These are phyloP conservation scores for Urechis unicinctus DNA, from an alignment of 2,888 invertebrate species.

Conservation along the genomic window DNA sequence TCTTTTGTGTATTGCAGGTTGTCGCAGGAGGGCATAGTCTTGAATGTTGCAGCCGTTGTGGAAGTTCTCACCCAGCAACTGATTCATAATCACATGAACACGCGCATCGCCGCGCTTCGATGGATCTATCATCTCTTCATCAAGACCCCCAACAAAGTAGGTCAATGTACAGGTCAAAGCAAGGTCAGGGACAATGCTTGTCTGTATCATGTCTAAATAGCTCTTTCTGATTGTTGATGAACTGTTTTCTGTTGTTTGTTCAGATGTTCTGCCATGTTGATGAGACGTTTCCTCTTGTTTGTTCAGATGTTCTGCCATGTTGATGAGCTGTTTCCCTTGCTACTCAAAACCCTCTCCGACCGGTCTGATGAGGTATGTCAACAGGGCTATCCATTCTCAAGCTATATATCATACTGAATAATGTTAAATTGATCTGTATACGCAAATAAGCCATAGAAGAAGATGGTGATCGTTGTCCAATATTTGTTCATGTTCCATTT, in stretches of 20 bases:
- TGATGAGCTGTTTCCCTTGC: conserved; percentile 59
- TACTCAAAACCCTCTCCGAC: conserved; percentile 81
- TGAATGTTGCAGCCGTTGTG: conserved; percentile 34
- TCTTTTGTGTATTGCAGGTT: no score
- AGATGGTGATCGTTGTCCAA: no score
- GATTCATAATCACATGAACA: conserved; percentile 80
- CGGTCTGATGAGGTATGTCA: conserved; percentile 76
- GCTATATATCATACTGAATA: not conserved
- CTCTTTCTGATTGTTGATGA: not conserved
- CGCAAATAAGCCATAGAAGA: no score
- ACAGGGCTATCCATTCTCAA: no score
- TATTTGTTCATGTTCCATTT: no score
- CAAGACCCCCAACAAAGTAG: conserved; percentile 68
- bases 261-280: conserved; percentile 50
- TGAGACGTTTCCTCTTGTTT: not conserved
- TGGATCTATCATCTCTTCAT: conserved; percentile 92
- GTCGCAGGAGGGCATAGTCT: no score
- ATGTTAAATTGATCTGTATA: no score
- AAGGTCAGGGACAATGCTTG: no score
- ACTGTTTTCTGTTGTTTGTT: conserved; percentile 13
- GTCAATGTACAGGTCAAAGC: no score
- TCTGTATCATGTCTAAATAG: no score
- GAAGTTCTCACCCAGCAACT: conserved; percentile 59
- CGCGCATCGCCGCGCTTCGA: conserved; percentile 88
- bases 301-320: conserved; percentile 56